phyloP scores from a whole-genome alignment of 2,888 invertebrate genomes.

The Reticulitermes lucifugus region DNA sequence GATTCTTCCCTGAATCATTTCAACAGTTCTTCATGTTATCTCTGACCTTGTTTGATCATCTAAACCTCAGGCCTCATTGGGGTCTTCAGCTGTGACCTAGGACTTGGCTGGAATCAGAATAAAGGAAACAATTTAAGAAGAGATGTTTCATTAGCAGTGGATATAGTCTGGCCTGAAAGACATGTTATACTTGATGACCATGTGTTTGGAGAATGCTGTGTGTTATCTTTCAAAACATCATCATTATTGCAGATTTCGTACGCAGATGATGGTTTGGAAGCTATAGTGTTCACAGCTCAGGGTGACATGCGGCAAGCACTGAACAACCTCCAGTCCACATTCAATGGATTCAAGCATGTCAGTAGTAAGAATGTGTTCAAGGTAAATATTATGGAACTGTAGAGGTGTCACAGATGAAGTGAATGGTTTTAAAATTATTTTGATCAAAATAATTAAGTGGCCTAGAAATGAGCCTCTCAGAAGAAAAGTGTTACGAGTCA shows the following conservation, averaged over 20 bases:
- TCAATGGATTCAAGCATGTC: slow-evolving; percentile 92
- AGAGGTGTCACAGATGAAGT: too few species aligned
- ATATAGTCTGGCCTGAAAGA: background rate
- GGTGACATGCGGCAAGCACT: slow-evolving; percentile 98
- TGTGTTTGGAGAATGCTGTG: too few species aligned
- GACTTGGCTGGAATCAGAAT: background rate
- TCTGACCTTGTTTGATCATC: too few species aligned
- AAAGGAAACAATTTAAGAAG: background rate
- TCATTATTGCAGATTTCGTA: slow-evolving; percentile 72
- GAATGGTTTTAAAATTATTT: too few species aligned
- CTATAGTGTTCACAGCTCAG: slow-evolving; percentile 97
- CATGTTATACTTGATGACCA: background rate
- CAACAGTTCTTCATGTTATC: too few species aligned
- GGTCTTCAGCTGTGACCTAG: background rate
- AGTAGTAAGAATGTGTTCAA: slow-evolving; percentile 95
- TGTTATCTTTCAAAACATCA: too few species aligned
- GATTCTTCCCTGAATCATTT: too few species aligned
- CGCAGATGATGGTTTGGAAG: slow-evolving; percentile 93
- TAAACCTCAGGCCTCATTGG: too few species aligned
- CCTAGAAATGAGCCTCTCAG: too few species aligned
- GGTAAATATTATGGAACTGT: slow-evolving; percentile 60
- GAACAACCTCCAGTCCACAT: slow-evolving; percentile 96
- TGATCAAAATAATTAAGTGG: too few species aligned
- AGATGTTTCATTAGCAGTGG: background rate
- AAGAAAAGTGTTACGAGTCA: too few species aligned